Evolutionary conservation across 2,797 vertebrate genomes (phyloP).

Genomic region (Podarcis siculus): DNA sequence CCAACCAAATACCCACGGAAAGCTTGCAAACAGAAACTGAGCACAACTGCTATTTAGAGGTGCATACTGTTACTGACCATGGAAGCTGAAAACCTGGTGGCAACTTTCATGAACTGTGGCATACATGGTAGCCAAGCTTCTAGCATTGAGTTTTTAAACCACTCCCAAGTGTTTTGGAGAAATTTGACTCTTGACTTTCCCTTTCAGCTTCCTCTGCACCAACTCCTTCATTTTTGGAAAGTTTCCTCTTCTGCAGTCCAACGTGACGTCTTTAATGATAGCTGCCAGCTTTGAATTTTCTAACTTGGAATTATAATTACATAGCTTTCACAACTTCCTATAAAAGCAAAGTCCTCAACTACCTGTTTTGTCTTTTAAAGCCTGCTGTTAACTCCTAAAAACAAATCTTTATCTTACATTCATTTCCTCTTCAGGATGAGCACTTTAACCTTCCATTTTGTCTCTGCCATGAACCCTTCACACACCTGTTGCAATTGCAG

Average conservation of each 20-base stretch:
- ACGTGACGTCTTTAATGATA: not conserved
- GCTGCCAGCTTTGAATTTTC: not conserved
- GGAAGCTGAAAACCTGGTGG: too few species aligned
- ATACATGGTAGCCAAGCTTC: not conserved
- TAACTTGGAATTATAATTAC: not conserved
- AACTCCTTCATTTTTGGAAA: not conserved
- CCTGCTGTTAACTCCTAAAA: not conserved
- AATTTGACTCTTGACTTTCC: not conserved
- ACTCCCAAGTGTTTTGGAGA: not conserved
- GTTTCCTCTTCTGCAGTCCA: not conserved
- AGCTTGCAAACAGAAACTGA: too few species aligned
- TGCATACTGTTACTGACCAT: too few species aligned
- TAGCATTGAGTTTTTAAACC: not conserved
- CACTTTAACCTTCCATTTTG: not conserved
- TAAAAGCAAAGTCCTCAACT: not conserved
- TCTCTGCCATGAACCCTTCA: not conserved
- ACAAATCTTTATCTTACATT: not conserved
- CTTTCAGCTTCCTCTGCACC: not conserved
- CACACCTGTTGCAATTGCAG: not conserved
- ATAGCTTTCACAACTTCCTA: not conserved
- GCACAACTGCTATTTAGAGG: too few species aligned
- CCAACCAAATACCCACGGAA: too few species aligned
- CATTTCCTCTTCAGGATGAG: not conserved
- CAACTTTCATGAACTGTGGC: too few species aligned
- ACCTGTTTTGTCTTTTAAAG: not conserved